Percentiles rank a stretch among this genome's conserved stretches.
These are phyloP conservation scores for Lytechinus variegatus DNA, from an alignment of 35 echinoderm and acorn worm genomes.

Conservation along the genomic window DNA sequence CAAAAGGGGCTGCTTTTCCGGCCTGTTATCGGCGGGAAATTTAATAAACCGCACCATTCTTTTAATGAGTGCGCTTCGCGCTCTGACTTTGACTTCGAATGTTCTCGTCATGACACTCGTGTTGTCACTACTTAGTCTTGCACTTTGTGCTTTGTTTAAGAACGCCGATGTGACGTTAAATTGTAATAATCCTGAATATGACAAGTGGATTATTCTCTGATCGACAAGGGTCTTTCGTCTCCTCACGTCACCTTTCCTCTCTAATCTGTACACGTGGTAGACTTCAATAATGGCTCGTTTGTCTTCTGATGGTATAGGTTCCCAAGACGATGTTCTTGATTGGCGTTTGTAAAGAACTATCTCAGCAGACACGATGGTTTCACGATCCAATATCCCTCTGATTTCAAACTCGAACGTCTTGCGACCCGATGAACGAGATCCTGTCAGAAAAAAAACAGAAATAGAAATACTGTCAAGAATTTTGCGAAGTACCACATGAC, in stretches of 20 bases:
- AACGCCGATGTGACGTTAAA: constrained; percentile 68
- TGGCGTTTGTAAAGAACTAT: constrained; percentile 64
- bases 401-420: constrained; percentile 54
- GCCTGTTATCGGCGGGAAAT: constrained; percentile 53
- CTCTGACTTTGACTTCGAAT: constrained; percentile 61
- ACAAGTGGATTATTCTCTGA: constrained; percentile 28
- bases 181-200: constrained; percentile 61
- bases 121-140: neutral
- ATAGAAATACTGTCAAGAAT: neutral
- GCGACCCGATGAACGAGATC: neutral
- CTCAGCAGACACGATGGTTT: constrained; percentile 67
- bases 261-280: constrained; percentile 58
- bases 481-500: no score
- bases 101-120: constrained; percentile 20
- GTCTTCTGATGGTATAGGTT: neutral
- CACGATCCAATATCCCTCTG: constrained; percentile 57
- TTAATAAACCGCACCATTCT: constrained; percentile 55
- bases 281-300: constrained; percentile 17
- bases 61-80: constrained; percentile 9
- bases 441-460: neutral
- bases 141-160: neutral
- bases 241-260: neutral
- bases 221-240: constrained; percentile 52
- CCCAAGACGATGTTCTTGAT: neutral
- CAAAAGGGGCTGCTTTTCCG: constrained; percentile 60